Base-by-base conservation (phyloP, 2,888 invertebrate species). In the Spodoptera picta region DNA sequence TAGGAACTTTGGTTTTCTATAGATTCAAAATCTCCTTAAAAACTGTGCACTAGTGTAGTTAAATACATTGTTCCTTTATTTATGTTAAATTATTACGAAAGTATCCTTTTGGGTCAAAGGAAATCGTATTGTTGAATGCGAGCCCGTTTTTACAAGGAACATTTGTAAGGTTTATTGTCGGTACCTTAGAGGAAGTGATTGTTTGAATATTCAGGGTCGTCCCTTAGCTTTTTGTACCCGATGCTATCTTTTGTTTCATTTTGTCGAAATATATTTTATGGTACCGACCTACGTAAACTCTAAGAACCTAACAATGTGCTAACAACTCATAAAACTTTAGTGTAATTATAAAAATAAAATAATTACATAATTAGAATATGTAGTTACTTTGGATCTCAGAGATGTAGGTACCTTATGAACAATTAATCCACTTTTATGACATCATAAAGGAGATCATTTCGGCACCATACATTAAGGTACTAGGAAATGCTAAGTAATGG, bases 101-200 rank as follows among this genome's bases (percentile, higher is more conserved):
- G 73, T 71, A 66, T 9, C 58, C 56, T 79, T 14, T 73, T 75
- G 67, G 71, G 80, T 80, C 75, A 74, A 75, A 76, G 73, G 82
- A 80, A 80, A 74, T 74, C 47, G 78, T 78, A 72, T 79, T 81
- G 74, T 83, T 75, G 36, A 69, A 57, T 59, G 53, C 48, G 54
- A 60, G 65, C 57, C 50, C 46, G 47, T 65, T 77, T 69, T 79
- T 77, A 77, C 60, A 50, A 71, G 54, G 44, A 47, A 59, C 44
- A 60, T 71, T 75, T 73, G 65, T 73, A 53, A 68, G 27, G 65
- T 74, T 69, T 67, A 62, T 71, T 77, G 61, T 9, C 6, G 60
- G 47, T 27, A 41, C 44, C 50, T 43, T 56, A 65, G 2, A 73
- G 69, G 75, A 73, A 75, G 57, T 73, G 50, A 65, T 77, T 75